Base-by-base conservation (phyloP, 2,113 vertebrate genomes). In the Pogona vitticeps region DNA sequence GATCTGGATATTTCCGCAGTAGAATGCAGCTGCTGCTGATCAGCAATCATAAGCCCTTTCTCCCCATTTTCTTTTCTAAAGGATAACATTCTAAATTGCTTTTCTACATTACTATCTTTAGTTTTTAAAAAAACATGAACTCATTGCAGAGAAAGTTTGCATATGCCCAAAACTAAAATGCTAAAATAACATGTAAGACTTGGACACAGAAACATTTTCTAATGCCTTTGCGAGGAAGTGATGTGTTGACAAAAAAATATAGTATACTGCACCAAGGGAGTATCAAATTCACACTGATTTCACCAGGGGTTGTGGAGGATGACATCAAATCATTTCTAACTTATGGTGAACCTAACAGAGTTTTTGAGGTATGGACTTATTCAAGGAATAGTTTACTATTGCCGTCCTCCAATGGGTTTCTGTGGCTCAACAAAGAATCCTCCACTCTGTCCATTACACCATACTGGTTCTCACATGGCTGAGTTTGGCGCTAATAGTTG, bases 61-160 rank as follows among this genome's bases (percentile, higher is more conserved):
- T 63, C 46, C 18, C 21, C 33, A 26, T 61, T 61, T 63, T 68
- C 23, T 70, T 85, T 78, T 78, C 75, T 58, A 67, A 70, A 78
- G 46, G 65, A 56, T 56, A 78, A 67, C 21, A 76, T 65, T 71
- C 76, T 28, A 78, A 79, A 67, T 76, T 86, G 40, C n/a, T 86
- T 76, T 67, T 31, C 40, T 26, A 56, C 5, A 75, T 12, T 40
- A 58, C 52, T 15, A 36, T 65, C 28, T 67, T 26, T 26, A 61
- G 36, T 40, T 23, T 61, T 23, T 61, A 38, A 63, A 21, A 52
- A 84, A 40, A 76, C 56, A 75, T 42, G 42, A 71, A 82, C 13
- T 56, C 31, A 36, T 71, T 58, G 67, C 26, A 63, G 14, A 83
- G 67, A 59, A 72, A 15, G 10, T 59, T 59, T 72, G 26, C 18